Percentiles rank a stretch among this genome's conserved stretches.
These are phyloP conservation scores for Sinocyclocheilus anophthalmus DNA, from an alignment of 2,113 vertebrate species.

Conservation along the genomic window DNA sequence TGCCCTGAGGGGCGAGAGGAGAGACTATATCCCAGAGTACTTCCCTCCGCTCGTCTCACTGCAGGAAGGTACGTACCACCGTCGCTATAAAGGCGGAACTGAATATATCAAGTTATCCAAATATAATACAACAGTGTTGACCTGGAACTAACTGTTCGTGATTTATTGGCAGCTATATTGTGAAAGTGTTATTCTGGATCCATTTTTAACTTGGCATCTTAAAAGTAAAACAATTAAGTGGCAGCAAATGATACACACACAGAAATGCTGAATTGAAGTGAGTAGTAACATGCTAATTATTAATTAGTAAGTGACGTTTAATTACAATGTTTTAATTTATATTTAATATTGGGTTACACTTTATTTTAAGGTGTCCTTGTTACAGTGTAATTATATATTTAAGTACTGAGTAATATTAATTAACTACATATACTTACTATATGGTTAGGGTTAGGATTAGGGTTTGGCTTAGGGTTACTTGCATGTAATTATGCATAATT, in stretches of 20 bases:
- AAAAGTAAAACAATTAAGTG: not conserved
- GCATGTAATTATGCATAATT: no score
- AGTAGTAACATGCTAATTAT: not conserved
- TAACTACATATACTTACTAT: no score
- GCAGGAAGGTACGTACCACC: slow-evolving; percentile 85
- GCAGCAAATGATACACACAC: not conserved
- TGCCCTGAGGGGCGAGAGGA: slow-evolving; percentile 83
- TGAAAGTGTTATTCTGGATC: not conserved
- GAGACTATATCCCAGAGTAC: slow-evolving; percentile 95
- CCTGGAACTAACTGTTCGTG: not conserved
- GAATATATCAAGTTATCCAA: not conserved
- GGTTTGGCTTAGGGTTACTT: no score
- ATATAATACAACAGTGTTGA: not conserved
- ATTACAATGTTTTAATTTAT: no score
- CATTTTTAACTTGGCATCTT: not conserved
- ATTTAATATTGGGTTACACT: no score
- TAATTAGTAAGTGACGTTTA: no score
- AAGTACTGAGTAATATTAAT: no score
- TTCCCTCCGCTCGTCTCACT: slow-evolving; percentile 93
- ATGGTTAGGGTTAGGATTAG: no score
- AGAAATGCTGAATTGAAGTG: not conserved
- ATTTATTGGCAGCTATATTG: not conserved
- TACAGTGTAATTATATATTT: no score
- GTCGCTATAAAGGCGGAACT: not conserved
- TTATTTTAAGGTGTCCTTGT: no score